Conservation (phyloP, 2,888 invertebrate genomes). For the Synergus japonicus region DNA sequence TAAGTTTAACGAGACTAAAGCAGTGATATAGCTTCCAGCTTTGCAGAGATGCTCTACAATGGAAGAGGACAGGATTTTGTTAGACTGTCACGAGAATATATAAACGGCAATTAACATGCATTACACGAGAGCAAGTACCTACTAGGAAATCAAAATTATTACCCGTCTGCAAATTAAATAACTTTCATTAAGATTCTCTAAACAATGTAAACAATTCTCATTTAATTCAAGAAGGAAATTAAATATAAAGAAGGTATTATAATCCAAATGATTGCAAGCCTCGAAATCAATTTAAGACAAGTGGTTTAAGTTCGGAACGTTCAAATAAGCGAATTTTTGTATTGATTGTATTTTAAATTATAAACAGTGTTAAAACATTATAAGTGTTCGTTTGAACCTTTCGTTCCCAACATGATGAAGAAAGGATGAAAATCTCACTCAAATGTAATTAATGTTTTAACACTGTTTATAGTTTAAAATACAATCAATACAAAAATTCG, state of each 20-base stretch:
- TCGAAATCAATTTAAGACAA: too few species aligned
- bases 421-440: too few species aligned
- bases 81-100: conserved; percentile 37
- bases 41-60: conserved; percentile 10
- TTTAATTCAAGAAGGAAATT: not conserved
- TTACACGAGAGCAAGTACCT: conserved; percentile 29
- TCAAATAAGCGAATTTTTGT: too few species aligned
- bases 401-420: too few species aligned
- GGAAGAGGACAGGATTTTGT: conserved; percentile 35
- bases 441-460: too few species aligned
- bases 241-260: not conserved
- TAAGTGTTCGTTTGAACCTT: too few species aligned
- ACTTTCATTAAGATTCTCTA: not conserved
- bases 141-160: conserved; percentile 30
- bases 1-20: conserved; percentile 40
- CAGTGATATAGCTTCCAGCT: conserved; percentile 38
- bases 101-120: conserved; percentile 35
- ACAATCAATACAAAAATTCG: too few species aligned
- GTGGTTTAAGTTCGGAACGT: too few species aligned
- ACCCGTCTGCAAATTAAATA: conserved; percentile 17
- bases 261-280: too few species aligned
- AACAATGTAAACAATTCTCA: not conserved
- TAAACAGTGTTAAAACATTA: too few species aligned
- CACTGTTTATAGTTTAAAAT: too few species aligned
- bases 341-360: too few species aligned